Evolutionary conservation across 2,888 invertebrate species (phyloP).

Genomic region (Epirrhoe tristata): DNA sequence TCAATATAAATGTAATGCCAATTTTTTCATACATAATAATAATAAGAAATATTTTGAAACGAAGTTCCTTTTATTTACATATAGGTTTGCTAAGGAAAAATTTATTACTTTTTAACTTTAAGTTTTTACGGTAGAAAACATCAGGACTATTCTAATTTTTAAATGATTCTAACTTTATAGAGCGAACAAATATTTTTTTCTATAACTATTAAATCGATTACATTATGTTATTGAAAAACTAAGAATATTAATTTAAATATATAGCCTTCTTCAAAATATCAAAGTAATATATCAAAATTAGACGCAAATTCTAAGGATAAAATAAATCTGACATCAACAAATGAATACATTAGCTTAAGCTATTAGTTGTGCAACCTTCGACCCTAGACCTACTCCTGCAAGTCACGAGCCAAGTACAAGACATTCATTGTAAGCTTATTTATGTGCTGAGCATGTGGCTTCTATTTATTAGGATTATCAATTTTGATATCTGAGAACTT

Average conservation of each 20-base stretch:
- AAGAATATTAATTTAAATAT: not conserved
- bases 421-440: conserved; percentile 30
- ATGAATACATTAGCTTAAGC: conserved; percentile 17
- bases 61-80: too few relatives aligned
- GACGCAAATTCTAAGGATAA: not conserved
- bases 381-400: conserved; percentile 28
- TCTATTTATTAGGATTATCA: conserved; percentile 34
- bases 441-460: conserved; percentile 15
- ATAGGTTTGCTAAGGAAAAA: too few relatives aligned
- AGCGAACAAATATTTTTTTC: too few relatives aligned
- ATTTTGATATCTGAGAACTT: conserved; percentile 25
- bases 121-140: too few relatives aligned
- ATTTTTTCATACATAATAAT: too few relatives aligned
- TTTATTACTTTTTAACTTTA: too few relatives aligned
- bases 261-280: not conserved
- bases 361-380: conserved; percentile 21
- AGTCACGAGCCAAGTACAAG: conserved; percentile 28
- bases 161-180: too few relatives aligned
- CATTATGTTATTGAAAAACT: too few relatives aligned
- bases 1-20: not conserved
- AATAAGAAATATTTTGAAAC: too few relatives aligned
- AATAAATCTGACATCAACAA: conserved; percentile 13
- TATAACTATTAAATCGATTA: too few relatives aligned
- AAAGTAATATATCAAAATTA: not conserved
- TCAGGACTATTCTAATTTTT: too few relatives aligned